phyloP scores from a whole-genome alignment of 1,140 invertebrate species.

The Pseudomyrmex gracilis region DNA sequence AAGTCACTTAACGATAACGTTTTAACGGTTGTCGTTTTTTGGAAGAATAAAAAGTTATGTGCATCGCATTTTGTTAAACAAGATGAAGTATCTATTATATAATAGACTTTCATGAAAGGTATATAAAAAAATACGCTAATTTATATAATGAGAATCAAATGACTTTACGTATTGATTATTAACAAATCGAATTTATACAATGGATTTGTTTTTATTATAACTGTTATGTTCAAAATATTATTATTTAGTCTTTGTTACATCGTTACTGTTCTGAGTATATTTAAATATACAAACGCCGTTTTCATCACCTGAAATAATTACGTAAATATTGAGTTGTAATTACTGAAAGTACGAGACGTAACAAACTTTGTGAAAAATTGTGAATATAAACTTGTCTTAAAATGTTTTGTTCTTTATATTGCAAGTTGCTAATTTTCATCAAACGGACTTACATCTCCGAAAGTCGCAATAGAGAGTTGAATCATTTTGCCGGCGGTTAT shows the following conservation, averaged over 20 bases:
- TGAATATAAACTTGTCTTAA: not conserved
- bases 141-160: not conserved
- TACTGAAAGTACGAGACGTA: no score
- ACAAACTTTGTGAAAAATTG: not conserved
- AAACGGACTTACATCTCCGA: slow-evolving; percentile 45
- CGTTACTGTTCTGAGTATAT: slow-evolving; percentile 61
- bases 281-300: slow-evolving; percentile 69
- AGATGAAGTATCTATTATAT: not conserved
- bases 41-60: not conserved
- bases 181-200: slow-evolving; percentile 15
- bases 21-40: no score
- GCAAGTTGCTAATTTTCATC: slow-evolving; percentile 10
- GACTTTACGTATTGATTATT: not conserved
- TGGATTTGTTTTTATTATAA: not conserved
- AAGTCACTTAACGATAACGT: no score
- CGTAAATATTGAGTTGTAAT: not conserved
- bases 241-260: slow-evolving; percentile 8
- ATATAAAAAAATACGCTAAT: slow-evolving; percentile 1
- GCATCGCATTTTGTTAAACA: slow-evolving; percentile 1
- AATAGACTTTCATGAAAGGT: not conserved
- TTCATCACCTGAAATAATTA: slow-evolving; percentile 66
- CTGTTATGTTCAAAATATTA: not conserved
- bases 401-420: slow-evolving; percentile 5
- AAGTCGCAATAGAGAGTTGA: slow-evolving; percentile 43
- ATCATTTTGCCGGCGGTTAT: slow-evolving; percentile 56